Percentiles rank a stretch among this genome's conserved stretches.
phyloP scores from a whole-genome alignment of 2,888 invertebrate species.

The Spicauda simplicius region DNA sequence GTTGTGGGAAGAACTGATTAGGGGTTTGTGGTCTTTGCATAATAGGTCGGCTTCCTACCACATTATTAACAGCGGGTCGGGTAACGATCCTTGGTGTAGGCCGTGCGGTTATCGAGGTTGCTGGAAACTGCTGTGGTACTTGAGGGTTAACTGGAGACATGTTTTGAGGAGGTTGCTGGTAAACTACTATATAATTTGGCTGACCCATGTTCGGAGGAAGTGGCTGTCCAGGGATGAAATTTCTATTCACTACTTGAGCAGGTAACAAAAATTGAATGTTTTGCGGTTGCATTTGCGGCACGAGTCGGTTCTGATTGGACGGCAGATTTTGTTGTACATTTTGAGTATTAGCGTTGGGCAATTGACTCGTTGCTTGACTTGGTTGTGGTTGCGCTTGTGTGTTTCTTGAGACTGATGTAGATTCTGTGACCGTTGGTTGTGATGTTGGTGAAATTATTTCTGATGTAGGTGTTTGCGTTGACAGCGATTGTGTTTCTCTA shows the following conservation, averaged over 20 bases:
- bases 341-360: constrained; percentile 22
- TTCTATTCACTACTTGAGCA: constrained; percentile 22
- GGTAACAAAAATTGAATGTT: constrained; percentile 19
- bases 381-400: constrained; percentile 28
- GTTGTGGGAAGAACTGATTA: constrained; percentile 18
- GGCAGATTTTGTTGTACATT: constrained; percentile 18
- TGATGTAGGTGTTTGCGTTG: constrained; percentile 14
- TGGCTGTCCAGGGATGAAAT: constrained; percentile 37
- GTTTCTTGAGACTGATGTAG: constrained; percentile 30
- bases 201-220: constrained; percentile 36
- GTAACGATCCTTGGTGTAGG: constrained; percentile 1
- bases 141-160: not conserved
- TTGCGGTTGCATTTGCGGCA: constrained; percentile 16
- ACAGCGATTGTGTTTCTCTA: constrained; percentile 5
- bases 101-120: not conserved
- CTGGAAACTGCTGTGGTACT: constrained; percentile 1
- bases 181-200: constrained; percentile 44
- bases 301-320: not conserved
- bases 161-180: constrained; percentile 39
- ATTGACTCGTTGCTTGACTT: constrained; percentile 39
- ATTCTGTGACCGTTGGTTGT: constrained; percentile 24
- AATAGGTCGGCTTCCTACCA: constrained; percentile 8
- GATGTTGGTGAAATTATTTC: not conserved
- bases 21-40: constrained; percentile 18
- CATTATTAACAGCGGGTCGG: constrained; percentile 8